A percentile compares a stretch with the other conserved stretches of the same genome.
phyloP scores from a whole-genome alignment of 1,140 invertebrate species.

The Metopolophium dirhodum region DNA sequence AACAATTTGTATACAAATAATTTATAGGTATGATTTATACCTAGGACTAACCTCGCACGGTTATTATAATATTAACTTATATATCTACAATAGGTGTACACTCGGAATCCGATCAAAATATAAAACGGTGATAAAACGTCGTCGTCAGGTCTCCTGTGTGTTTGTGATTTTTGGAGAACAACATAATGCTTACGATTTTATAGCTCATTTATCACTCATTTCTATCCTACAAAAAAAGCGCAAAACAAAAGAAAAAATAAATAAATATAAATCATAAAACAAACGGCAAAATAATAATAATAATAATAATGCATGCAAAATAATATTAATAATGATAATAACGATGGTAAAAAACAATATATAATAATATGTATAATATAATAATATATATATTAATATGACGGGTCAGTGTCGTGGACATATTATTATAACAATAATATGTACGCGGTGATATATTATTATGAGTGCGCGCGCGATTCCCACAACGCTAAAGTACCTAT shows the following conservation, averaged over 20 bases:
- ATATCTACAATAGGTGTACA: not conserved
- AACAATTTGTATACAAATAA: slow-evolving; percentile 5
- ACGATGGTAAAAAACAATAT: not conserved
- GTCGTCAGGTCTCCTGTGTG: not conserved
- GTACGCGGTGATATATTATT: not conserved
- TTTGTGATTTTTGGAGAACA: slow-evolving; percentile 20
- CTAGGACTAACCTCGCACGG: not conserved
- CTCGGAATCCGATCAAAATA: not conserved
- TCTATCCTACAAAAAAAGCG: slow-evolving; percentile 57
- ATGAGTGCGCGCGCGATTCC: not conserved
- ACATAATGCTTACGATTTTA: slow-evolving; percentile 53
- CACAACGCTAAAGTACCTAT: not conserved
- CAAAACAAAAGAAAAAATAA: slow-evolving; percentile 57
- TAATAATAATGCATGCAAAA: slow-evolving; percentile 38
- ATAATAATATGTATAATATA: not conserved
- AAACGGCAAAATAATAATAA: slow-evolving; percentile 52
- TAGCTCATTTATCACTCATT: slow-evolving; percentile 58
- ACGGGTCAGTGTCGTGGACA: not conserved
- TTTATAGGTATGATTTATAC: not conserved
- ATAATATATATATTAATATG: not conserved
- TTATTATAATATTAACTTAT: slow-evolving; percentile 25
- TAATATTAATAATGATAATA: not conserved
- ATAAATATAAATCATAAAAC: slow-evolving; percentile 57
- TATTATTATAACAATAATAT: not conserved
- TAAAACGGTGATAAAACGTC: slow-evolving; percentile 10